These are phyloP conservation scores for Drosophila rubida DNA, from an alignment of 2,888 invertebrate species.

Conservation along the genomic window DNA sequence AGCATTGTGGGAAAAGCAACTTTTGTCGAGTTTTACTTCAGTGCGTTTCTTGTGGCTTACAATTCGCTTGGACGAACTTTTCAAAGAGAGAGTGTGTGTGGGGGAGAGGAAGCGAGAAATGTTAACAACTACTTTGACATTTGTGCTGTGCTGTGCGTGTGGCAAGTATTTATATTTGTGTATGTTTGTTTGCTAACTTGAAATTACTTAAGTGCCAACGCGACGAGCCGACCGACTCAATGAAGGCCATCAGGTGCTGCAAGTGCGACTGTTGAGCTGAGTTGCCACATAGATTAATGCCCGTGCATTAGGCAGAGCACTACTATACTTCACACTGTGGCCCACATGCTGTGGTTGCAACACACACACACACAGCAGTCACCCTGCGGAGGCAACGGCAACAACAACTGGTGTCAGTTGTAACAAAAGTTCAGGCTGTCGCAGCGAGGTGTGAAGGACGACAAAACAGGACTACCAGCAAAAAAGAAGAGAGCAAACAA, in stretches of 20 bases:
- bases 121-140: slow-evolving; percentile 81
- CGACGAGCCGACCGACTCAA: slow-evolving; percentile 53
- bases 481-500: slow-evolving; percentile 2
- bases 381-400: background rate
- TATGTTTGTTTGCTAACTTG: slow-evolving; percentile 60
- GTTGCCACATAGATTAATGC: slow-evolving; percentile 67
- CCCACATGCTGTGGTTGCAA: slow-evolving; percentile 29
- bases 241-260: slow-evolving; percentile 34
- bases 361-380: slow-evolving; percentile 4
- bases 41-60: slow-evolving; percentile 68
- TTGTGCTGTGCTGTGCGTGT: slow-evolving; percentile 54
- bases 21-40: slow-evolving; percentile 64
- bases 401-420: slow-evolving; percentile 37
- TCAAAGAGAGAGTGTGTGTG: slow-evolving; percentile 20
- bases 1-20: slow-evolving; percentile 45
- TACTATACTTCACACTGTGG: slow-evolving; percentile 52
- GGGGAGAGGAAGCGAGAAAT: slow-evolving; percentile 50
- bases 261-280: background rate
- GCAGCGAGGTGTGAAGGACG: slow-evolving; percentile 61
- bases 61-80: slow-evolving; percentile 68
- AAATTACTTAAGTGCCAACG: slow-evolving; percentile 73
- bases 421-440: slow-evolving; percentile 54
- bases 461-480: slow-evolving; percentile 18
- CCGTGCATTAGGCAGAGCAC: slow-evolving; percentile 57
- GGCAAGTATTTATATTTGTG: slow-evolving; percentile 16